Evolutionary conservation across 2,113 vertebrate species (phyloP).

Genomic region (Seriola rivoliana): DNA sequence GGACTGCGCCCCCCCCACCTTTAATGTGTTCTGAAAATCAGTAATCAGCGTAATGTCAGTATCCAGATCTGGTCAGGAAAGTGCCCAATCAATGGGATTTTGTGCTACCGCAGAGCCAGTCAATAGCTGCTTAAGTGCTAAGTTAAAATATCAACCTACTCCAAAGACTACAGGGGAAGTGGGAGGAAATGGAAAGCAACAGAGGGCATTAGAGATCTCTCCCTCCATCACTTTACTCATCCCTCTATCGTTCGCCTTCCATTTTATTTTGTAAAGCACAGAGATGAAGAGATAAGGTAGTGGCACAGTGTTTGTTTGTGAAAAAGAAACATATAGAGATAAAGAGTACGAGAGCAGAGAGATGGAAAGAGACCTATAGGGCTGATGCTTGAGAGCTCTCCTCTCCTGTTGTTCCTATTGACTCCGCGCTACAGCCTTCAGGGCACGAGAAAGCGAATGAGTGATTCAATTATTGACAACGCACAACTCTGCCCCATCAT

Average conservation of each 20-base stretch:
- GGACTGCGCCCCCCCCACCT: neutral
- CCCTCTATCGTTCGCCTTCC: conserved; percentile 30
- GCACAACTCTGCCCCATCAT: conserved; percentile 46
- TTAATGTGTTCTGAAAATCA: neutral
- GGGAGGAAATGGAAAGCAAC: conserved; percentile 1
- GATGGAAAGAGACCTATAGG: conserved; percentile 9
- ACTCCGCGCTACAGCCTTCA: conserved; percentile 47
- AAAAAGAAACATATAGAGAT: conserved; percentile 19
- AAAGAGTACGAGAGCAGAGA: conserved; percentile 7
- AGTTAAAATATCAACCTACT: conserved; percentile 25
- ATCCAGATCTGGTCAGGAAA: conserved; percentile 10
- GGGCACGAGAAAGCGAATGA: conserved; percentile 58
- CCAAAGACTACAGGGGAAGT: neutral
- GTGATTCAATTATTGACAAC: conserved; percentile 75
- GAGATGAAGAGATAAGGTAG: neutral
- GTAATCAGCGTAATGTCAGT: neutral
- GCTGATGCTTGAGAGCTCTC: conserved; percentile 42
- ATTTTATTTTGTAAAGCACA: conserved; percentile 54
- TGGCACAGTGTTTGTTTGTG: conserved; percentile 26
- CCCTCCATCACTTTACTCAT: neutral
- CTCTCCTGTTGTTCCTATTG: conserved; percentile 54
- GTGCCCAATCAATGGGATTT: neutral
- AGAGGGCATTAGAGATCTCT: conserved; percentile 6
- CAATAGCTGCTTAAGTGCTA: neutral
- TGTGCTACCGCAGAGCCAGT: neutral